Evolutionary conservation across 1,140 invertebrate species (phyloP).

Genomic region (Philopotamus ludificatus): DNA sequence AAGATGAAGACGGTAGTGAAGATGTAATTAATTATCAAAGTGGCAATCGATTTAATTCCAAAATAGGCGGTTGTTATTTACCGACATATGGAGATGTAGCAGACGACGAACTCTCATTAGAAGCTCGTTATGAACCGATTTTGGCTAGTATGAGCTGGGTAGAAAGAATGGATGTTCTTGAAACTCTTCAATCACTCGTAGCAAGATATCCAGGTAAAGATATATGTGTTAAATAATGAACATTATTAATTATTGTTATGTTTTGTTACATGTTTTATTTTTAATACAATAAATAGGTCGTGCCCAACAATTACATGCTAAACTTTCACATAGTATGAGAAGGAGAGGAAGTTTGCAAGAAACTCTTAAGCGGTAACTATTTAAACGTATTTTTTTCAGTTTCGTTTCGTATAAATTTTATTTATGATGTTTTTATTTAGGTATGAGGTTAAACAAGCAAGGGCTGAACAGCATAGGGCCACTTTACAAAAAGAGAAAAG

Average conservation of each 20-base stretch:
- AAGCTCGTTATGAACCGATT: slow-evolving; percentile 69
- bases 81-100: slow-evolving; percentile 5
- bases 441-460: slow-evolving; percentile 86
- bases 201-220: slow-evolving; percentile 69
- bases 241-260: neutral
- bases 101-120: slow-evolving; percentile 53
- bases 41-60: slow-evolving; percentile 14
- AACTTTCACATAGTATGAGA: slow-evolving; percentile 86
- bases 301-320: slow-evolving; percentile 88
- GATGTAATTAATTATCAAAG: slow-evolving; percentile 17
- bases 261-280: neutral
- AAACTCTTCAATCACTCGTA: slow-evolving; percentile 73
- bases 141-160: slow-evolving; percentile 76
- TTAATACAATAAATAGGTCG: slow-evolving; percentile 58
- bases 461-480: slow-evolving; percentile 75
- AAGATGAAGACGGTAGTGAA: slow-evolving; percentile 49
- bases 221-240: slow-evolving; percentile 1
- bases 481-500: slow-evolving; percentile 81
- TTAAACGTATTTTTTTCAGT: neutral
- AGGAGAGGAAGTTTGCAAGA: slow-evolving; percentile 76
- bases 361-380: slow-evolving; percentile 58
- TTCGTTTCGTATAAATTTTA: neutral
- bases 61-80: slow-evolving; percentile 6
- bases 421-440: slow-evolving; percentile 43
- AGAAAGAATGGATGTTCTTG: slow-evolving; percentile 74